Percentiles rank a stretch among this genome's conserved stretches.
Evolutionary conservation across 1,140 invertebrate genomes (phyloP).

Genomic region (Myzus persicae): DNA sequence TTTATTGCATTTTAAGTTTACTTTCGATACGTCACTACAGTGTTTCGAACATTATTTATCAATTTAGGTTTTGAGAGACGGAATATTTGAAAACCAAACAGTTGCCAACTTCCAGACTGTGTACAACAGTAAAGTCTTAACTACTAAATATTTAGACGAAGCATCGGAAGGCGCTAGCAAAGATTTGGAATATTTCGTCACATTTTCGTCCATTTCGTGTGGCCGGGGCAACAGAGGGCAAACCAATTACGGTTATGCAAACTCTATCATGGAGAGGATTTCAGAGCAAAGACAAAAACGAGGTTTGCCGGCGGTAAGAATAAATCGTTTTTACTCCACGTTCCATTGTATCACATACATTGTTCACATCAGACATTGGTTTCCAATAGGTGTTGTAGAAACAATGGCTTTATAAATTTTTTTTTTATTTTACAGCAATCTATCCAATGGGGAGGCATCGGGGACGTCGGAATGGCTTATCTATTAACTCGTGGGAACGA

Average conservation of each 20-base stretch:
- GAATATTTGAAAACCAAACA: slow-evolving; percentile 58
- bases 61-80: slow-evolving; percentile 52
- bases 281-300: slow-evolving; percentile 60
- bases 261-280: slow-evolving; percentile 62
- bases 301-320: slow-evolving; percentile 59
- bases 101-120: slow-evolving; percentile 39
- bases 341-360: too few species aligned
- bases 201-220: slow-evolving; percentile 61
- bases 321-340: not conserved
- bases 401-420: not conserved
- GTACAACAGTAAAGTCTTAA: slow-evolving; percentile 49
- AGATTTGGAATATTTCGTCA: slow-evolving; percentile 62
- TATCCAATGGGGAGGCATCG: slow-evolving; percentile 59
- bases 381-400: not conserved
- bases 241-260: slow-evolving; percentile 61
- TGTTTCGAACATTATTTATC: not conserved
- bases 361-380: not conserved
- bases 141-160: slow-evolving; percentile 50
- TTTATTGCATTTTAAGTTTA: not conserved
- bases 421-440: slow-evolving; percentile 12
- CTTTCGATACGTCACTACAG: not conserved
- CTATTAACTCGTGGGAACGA: slow-evolving; percentile 31
- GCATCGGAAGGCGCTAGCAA: not conserved
- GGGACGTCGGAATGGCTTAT: slow-evolving; percentile 59
- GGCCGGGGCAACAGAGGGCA: slow-evolving; percentile 62